These are phyloP conservation scores for Halcyon smyrnensis DNA, from an alignment of 2,797 vertebrate species.

Conservation along the genomic window DNA sequence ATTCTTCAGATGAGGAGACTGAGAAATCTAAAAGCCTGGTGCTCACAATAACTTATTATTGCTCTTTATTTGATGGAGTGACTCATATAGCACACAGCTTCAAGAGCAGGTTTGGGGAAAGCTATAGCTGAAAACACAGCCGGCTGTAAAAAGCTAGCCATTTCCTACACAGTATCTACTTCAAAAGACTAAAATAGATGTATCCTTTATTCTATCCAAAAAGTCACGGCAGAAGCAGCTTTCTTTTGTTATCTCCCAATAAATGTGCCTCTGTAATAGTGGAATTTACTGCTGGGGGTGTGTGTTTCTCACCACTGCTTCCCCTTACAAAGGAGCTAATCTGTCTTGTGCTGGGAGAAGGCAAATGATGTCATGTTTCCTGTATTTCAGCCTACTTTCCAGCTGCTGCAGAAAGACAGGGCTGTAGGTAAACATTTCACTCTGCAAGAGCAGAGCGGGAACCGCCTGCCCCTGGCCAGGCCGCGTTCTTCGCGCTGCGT, in stretches of 20 bases:
- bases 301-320: slow-evolving; percentile 63
- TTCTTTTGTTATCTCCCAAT: slow-evolving; percentile 70
- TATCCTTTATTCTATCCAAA: slow-evolving; percentile 61
- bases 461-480: background rate
- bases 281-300: slow-evolving; percentile 69
- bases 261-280: slow-evolving; percentile 65
- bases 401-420: slow-evolving; percentile 56
- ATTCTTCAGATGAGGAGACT: slow-evolving; percentile 49
- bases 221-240: slow-evolving; percentile 67
- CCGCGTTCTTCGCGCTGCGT: fast-evolving
- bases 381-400: slow-evolving; percentile 52
- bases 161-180: slow-evolving; percentile 62
- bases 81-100: slow-evolving; percentile 58
- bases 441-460: background rate
- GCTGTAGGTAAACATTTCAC: background rate
- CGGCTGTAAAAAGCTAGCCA: slow-evolving; percentile 56
- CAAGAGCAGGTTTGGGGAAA: slow-evolving; percentile 45
- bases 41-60: slow-evolving; percentile 69
- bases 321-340: slow-evolving; percentile 62
- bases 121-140: slow-evolving; percentile 53
- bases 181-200: slow-evolving; percentile 68
- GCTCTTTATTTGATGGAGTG: slow-evolving; percentile 69
- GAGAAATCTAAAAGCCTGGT: slow-evolving; percentile 48
- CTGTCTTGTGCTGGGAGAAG: slow-evolving; percentile 52
- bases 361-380: slow-evolving; percentile 66